Conservation (phyloP, 2,797 vertebrate species). For the Melanotaenia pygmaea region DNA sequence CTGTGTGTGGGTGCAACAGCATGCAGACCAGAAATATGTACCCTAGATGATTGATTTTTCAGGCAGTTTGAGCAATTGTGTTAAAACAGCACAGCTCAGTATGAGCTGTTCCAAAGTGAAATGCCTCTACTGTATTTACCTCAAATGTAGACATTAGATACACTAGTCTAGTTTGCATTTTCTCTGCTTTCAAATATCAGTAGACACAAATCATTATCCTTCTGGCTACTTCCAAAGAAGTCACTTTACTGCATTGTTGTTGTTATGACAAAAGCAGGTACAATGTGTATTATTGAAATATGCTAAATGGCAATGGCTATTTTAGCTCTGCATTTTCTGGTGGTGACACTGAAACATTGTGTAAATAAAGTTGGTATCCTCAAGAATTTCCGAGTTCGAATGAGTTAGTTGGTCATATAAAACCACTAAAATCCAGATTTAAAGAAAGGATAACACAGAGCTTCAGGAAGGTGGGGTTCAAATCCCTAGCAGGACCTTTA, state of each 20-base stretch:
- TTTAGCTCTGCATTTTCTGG: too few relatives aligned
- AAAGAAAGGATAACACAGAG: too few relatives aligned
- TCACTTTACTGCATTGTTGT: neutral
- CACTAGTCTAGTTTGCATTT: constrained; percentile 14
- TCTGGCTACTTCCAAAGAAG: constrained; percentile 7
- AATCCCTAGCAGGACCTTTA: too few relatives aligned
- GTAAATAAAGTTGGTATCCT: too few relatives aligned
- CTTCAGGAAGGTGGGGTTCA: too few relatives aligned
- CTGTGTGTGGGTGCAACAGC: constrained; percentile 14
- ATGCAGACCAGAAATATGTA: constrained; percentile 26
- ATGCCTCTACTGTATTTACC: constrained; percentile 25
- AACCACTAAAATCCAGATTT: too few relatives aligned
- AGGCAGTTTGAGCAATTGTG: constrained; percentile 46
- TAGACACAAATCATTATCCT: constrained; percentile 10
- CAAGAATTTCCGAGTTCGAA: too few relatives aligned
- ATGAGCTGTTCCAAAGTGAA: constrained; percentile 19
- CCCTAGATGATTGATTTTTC: constrained; percentile 53
- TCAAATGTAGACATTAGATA: constrained; percentile 21
- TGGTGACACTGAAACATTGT: too few relatives aligned
- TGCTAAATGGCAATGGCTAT: too few relatives aligned
- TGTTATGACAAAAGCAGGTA: neutral
- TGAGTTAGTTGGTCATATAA: too few relatives aligned
- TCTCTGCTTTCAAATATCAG: constrained; percentile 2
- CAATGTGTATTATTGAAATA: too few relatives aligned
- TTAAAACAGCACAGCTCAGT: constrained; percentile 19